A percentile compares a stretch with the other conserved stretches of the same genome.
Evolutionary conservation across 2,888 invertebrate genomes (phyloP).

Genomic region (Ferdinandea cuprea): DNA sequence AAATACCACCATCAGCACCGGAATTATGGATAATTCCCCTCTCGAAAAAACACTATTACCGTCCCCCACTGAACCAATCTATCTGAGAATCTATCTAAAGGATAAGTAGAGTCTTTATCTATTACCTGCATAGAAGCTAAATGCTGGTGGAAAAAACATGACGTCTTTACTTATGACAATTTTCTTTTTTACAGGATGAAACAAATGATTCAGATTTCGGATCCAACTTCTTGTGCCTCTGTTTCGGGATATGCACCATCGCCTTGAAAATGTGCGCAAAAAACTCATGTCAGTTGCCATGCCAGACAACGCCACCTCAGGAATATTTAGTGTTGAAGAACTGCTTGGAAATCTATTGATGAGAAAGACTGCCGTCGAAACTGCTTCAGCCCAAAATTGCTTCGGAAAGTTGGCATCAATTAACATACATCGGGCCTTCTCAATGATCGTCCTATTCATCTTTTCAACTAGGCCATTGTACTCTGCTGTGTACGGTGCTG

Average conservation of each 20-base stretch:
- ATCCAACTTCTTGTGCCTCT: slow-evolving; percentile 29
- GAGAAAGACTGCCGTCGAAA: neutral
- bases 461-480: slow-evolving; percentile 73
- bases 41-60: too few relatives aligned
- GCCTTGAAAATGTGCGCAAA: slow-evolving; percentile 47
- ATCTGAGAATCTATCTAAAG: too few relatives aligned
- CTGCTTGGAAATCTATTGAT: neutral
- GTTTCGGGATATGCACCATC: slow-evolving; percentile 46
- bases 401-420: slow-evolving; percentile 20
- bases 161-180: too few relatives aligned
- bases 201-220: slow-evolving; percentile 30
- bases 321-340: neutral
- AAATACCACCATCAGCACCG: too few relatives aligned
- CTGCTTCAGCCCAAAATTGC: neutral
- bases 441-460: slow-evolving; percentile 71
- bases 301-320: neutral
- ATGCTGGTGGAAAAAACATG: neutral
- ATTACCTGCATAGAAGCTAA: neutral
- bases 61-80: too few relatives aligned
- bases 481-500: slow-evolving; percentile 66
- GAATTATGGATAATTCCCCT: too few relatives aligned
- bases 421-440: slow-evolving; percentile 69
- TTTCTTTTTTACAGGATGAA: neutral
- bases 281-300: neutral
- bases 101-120: too few relatives aligned